Base-by-base conservation (phyloP, 2,888 invertebrate species). In the Andrena marginata region DNA sequence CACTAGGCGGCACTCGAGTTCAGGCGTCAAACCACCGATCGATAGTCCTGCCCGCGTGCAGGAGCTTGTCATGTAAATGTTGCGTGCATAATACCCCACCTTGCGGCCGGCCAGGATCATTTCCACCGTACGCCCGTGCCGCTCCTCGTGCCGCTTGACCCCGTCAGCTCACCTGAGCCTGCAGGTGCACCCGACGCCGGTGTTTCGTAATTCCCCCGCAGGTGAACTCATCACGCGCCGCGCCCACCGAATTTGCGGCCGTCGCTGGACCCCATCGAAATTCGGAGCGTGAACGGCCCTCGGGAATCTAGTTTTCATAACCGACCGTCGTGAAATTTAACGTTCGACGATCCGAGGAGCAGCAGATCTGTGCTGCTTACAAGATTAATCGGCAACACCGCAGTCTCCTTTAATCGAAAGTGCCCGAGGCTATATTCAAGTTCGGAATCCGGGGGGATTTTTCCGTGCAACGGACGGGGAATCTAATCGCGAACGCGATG, bases 21-120 rank as follows among this genome's bases (percentile, higher is more conserved):
- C 90, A 89, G 91, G 92, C 93, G 92, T 93, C 92, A 93, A 93
- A 93, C 94, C 93, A 85, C 93, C 92, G 92, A 94, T 94, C 94
- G 93, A 94, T 94, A 93, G 92, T 91, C 91, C 89, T 87, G 89
- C 87, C 87, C 87, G 87, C 87, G 87, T 77, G 72, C 81, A 72
- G 79, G 42, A 74, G 79, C 92, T 92, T 92, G 92, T 93, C 92
- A 92, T 92, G 93, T 91, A 91, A 93, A 93, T 93, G 90, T 91
- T 91, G 88, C 91, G 90, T 91, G 91, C 89, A 89, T 89, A 90
- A 91, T 91, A 89, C 85, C 80, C 70, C 80, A 88, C 85, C 86
- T 88, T 88, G 87, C 83, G 89, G 87, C 86, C 63, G 78, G 64
- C 89, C 87, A 81, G 87, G 81, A 79, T 86, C 85, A 77, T 85